Base-by-base conservation (phyloP, 2,888 invertebrate species). In the Dicycla oo region DNA sequence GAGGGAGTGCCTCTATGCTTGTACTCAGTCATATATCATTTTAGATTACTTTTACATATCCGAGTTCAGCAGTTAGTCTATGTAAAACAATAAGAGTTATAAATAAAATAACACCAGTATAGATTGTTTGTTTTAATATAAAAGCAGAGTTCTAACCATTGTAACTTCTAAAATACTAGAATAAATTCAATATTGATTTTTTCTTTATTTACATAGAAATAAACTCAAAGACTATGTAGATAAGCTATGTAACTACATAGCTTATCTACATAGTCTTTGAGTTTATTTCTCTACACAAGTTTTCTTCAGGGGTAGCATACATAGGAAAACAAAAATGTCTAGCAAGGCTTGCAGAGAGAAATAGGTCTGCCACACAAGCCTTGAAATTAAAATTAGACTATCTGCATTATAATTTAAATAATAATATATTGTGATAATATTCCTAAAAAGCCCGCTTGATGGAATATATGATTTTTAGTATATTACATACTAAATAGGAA, bases 41-140 rank as follows among this genome's bases (percentile, higher is more conserved):
- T n/a, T n/a, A n/a, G n/a, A n/a, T n/a, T n/a, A n/a, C n/a, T n/a
- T n/a, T n/a, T n/a, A n/a, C n/a, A n/a, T n/a, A n/a, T n/a, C n/a
- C n/a, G n/a, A n/a, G n/a, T n/a, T n/a, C n/a, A n/a, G 10, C n/a
- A n/a, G 4, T 43, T 43, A 13, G 40, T 43, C 45, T 45, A 2
- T 2, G 2, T 23, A 20, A 49, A n/a, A n/a, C n/a, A 49, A n/a
- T n/a, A n/a, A n/a, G 20, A 20, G 45, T 45, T 45, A 15, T 30
- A 70, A 73, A 53, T 70, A 78, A 78, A 70, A 78, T 18, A 40
- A 45, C 11, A 47, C 4, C 10, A 23, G 3, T 69, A 3, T 30
- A 10, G 1, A 15, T 49, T 45, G 1, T 49, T 54, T 47, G 23
- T 70, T 71, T 57, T 71, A 58, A 26, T 73, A 57, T 23, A 30